Base-by-base conservation (phyloP, 2,797 vertebrate species). In the Pipistrellus nathusii region DNA sequence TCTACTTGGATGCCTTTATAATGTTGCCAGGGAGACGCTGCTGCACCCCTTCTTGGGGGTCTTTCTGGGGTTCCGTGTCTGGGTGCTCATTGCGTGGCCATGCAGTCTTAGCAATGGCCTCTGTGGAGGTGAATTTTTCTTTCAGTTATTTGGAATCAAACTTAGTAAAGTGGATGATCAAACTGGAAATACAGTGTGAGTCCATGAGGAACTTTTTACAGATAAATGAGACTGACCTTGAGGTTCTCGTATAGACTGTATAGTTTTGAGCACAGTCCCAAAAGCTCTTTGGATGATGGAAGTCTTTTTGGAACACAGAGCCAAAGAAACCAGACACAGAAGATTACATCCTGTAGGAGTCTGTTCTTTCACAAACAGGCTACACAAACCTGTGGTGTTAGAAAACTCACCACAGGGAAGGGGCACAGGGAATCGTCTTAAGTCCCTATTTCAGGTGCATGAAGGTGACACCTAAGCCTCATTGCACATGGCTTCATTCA, bases 401-500 rank as follows among this genome's bases (percentile, higher is more conserved):
- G 71, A 76, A 55, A 83, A 68, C 18, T 3, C 30, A 72, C n/a
- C 85, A n/a, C 35, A 1, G 85, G 77, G 35, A 44, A 48, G 76
- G 12, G 68, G 17, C 6, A 10, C 44, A 25, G 75, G 55, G 66
- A 8, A 14, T 8, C 15, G 35, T 35, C 46, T 53, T 53, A 5
- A 2, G 13, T 46, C 13, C n/a, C 35, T 30, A 1, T 30, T 30
- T 48, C 27, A 48, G 46, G 68, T 6, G 2, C 55, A 2, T 2
- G 68, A 27, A 57, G 64, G 32, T 1, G 10, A 62, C 20, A 25
- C n/a, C 44, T 3, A 30, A 8, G 6, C 0, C 0, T 53, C 10
- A 3, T 3, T 23, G 2, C n/a, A 59, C 25, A 27, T 59, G 8
- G 14, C 2, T 1, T 10, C 38, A 0, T 17, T 38, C 8, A 27